Evolutionary conservation across 2,888 invertebrate species (phyloP), one percentile per base, ranked within the genome.

Genomic region (Tenthredo scrophulariae): DNA sequence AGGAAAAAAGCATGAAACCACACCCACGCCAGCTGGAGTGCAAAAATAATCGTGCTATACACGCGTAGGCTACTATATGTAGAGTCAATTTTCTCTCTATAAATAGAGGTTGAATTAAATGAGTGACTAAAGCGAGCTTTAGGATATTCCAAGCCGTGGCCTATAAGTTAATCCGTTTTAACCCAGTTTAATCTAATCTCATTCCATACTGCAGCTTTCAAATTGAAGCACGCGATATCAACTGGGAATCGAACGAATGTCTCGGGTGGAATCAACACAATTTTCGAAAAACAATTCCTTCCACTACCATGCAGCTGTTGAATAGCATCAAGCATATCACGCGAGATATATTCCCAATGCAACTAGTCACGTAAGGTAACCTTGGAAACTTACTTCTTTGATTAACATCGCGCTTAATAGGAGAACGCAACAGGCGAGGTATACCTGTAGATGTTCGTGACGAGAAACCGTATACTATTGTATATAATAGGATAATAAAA

Each of bases 21-120:
- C 79, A 13, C 37, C 79, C 37, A 22, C 37, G 3, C 18, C 29
- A 7, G 72, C n/a, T 29, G 15, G 9, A 40, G 80, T 62, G 22
- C 10, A 62, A 62, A 58, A 80, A 40, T 80, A 62, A 80, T 58
- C 40, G 26, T 33, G 40, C 62, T 3, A 40, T 3, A 40, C 80
- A 40, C 58, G 37, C 62, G 54, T 40, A 26, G 33, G 40, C 37
- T 80, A 46, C 29, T 22, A n/a, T 79, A 40, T 40, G 0, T 80
- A 26, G 15, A 62, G 80, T 80, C 40, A 80, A 80, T 80, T 80
- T 62, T 62, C 40, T 10, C 6, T 80, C 40, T 80, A 80, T 80
- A 80, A 80, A 80, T 80, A 80, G 80, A 80, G 6, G 6, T 80
- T 9, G 80, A 58, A 80, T 80, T 80, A 80, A 80, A 58, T 62